These are phyloP conservation scores for Andrena trimmerana DNA, from an alignment of 2,888 invertebrate genomes.

Conservation along the genomic window DNA sequence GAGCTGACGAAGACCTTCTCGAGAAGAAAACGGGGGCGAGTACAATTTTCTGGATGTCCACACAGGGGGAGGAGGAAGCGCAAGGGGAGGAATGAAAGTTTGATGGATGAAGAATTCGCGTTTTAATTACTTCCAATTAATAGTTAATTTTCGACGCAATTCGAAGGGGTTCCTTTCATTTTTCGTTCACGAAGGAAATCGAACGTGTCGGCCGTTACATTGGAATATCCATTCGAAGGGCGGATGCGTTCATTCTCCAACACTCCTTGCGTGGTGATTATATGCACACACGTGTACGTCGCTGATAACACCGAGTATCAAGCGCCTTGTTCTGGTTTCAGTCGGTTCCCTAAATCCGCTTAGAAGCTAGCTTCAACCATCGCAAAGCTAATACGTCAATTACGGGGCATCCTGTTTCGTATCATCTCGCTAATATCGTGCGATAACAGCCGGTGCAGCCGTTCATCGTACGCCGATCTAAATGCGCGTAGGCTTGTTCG, in stretches of 20 bases:
- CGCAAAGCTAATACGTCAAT: slow-evolving; percentile 50
- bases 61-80: neutral
- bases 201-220: neutral
- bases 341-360: slow-evolving; percentile 51
- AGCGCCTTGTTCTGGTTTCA: slow-evolving; percentile 48
- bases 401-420: slow-evolving; percentile 40
- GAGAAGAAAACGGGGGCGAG: slow-evolving; percentile 14
- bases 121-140: neutral
- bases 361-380: slow-evolving; percentile 26
- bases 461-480: neutral
- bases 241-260: slow-evolving; percentile 10
- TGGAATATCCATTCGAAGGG: slow-evolving; percentile 6
- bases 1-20: slow-evolving; percentile 32
- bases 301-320: slow-evolving; percentile 44
- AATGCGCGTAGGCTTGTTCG: neutral
- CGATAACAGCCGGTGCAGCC: slow-evolving; percentile 17
- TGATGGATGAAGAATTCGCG: neutral
- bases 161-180: neutral
- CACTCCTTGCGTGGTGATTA: slow-evolving; percentile 1
- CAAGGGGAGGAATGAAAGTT: neutral
- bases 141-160: neutral
- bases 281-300: slow-evolving; percentile 7
- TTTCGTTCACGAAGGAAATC: neutral
- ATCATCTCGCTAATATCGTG: slow-evolving; percentile 40
- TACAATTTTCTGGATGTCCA: slow-evolving; percentile 49